These are phyloP conservation scores for Grammomys dolichurus DNA, from an alignment of 2,113 vertebrate genomes.

Conservation along the genomic window DNA sequence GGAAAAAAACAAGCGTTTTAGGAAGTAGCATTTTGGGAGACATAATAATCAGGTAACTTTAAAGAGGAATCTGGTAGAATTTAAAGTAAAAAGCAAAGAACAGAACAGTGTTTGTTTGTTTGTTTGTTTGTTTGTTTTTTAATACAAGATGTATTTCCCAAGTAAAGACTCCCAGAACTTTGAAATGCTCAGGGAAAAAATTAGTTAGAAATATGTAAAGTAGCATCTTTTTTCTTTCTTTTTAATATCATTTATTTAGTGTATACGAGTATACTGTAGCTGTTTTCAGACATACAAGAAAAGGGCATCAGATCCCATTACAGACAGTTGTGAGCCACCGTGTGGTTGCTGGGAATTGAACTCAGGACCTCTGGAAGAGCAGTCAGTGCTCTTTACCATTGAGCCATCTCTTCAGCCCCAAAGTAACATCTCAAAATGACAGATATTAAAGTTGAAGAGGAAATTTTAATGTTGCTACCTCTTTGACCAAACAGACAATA, in stretches of 20 bases:
- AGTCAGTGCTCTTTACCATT: too few species aligned
- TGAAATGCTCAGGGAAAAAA: constrained; percentile 51
- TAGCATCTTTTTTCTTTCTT: too few species aligned
- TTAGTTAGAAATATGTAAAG: background rate
- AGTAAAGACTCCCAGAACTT: background rate
- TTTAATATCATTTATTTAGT: too few species aligned
- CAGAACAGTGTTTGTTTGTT: constrained; percentile 16
- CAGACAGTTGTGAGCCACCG: too few species aligned
- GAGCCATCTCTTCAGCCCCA: background rate
- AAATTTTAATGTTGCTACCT: background rate
- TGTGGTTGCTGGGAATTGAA: too few species aligned
- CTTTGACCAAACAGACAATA: background rate
- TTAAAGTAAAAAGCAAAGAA: constrained; percentile 55
- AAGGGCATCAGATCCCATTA: too few species aligned
- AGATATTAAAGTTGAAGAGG: constrained; percentile 29
- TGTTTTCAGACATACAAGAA: too few species aligned
- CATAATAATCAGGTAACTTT: constrained; percentile 24
- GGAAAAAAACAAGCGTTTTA: background rate
- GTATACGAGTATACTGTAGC: too few species aligned
- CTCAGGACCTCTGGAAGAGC: too few species aligned
- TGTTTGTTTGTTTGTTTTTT: background rate
- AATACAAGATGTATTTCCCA: constrained; percentile 38
- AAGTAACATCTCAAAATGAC: constrained; percentile 2
- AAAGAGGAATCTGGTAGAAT: constrained; percentile 33
- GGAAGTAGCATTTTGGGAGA: constrained; percentile 23